Evolutionary conservation across 92 coral and sea anemone genomes (phyloP), one percentile per base, ranked within the genome.

Genomic region (Nematostella vectensis): DNA sequence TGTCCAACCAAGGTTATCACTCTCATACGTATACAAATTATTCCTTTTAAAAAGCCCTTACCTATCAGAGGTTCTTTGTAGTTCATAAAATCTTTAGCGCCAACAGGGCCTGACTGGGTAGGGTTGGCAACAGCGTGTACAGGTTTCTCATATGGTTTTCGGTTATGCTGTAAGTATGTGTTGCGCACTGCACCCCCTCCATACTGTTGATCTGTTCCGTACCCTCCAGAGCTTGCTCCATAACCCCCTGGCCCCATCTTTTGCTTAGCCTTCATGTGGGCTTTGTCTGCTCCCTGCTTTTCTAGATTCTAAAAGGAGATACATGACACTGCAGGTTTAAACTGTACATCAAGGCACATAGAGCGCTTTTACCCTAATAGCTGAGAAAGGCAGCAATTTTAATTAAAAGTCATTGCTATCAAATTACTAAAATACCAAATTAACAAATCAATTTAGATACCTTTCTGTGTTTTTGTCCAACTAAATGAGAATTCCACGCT

Each of bases 21-120:
- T n/a, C n/a, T n/a, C n/a, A n/a, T n/a, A n/a, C n/a, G n/a, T n/a
- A n/a, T n/a, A n/a, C n/a, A n/a, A n/a, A n/a, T n/a, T n/a, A n/a
- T n/a, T n/a, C n/a, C n/a, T n/a, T n/a, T n/a, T n/a, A n/a, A n/a
- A n/a, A n/a, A n/a, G n/a, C n/a, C n/a, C n/a, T 50, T 75, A 93
- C 99, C 99, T 78, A 93, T 93, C 0, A 93, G 82, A 11, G 99
- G 99, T 42, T 87, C 96, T 27, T 81, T 71, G 51, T 93, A 93
- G 15, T 84, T 76, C 1, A 85, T 93, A 72, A 93, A 93, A 37
- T 93, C 99, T 30, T 54, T 83, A 1, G 96, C 96, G 53, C 87
- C 81, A 30, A 76, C 27, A 8, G 96, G 89, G 20, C 79, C 77
- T 10, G 71, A 68, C 25, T 61, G 48, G 29, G 43, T 74, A 25